Evolutionary conservation across 2,113 vertebrate species (phyloP).

Genomic region (Pituophis catenifer): DNA sequence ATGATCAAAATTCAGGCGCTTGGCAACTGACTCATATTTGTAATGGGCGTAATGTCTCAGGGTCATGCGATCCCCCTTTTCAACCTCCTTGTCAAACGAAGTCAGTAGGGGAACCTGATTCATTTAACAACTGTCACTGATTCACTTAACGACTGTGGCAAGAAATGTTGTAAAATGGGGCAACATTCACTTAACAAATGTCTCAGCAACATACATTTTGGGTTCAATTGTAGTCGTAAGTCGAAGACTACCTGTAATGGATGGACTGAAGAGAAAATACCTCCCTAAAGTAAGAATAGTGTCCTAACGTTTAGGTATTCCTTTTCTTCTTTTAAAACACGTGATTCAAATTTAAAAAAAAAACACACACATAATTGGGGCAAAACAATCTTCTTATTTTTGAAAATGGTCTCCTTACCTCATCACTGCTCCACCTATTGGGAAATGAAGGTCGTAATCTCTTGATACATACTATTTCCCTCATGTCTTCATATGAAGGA

Average conservation of each 20-base stretch:
- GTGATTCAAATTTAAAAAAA: background rate
- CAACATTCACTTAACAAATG: background rate
- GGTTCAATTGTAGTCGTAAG: background rate
- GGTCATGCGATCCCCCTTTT: background rate
- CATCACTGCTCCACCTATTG: slow-evolving; percentile 94
- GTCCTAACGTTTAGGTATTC: background rate
- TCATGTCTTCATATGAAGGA: slow-evolving; percentile 96
- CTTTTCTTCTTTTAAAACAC: background rate
- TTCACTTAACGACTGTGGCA: background rate
- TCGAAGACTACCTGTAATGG: background rate
- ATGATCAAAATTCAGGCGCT: background rate
- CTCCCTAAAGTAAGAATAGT: background rate
- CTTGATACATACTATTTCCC: slow-evolving; percentile 92
- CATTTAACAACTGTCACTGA: background rate
- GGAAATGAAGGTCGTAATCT: slow-evolving; percentile 89
- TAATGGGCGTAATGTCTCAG: background rate
- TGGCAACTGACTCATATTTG: background rate
- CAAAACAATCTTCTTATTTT: background rate
- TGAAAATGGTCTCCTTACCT: slow-evolving; percentile 70
- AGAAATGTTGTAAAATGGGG: background rate
- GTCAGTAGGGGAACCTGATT: background rate
- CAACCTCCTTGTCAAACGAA: background rate
- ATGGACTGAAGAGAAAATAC: background rate
- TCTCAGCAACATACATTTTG: background rate
- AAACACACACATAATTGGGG: background rate